Conservation (phyloP, 2,113 vertebrate species). For the Hystrix cristata region DNA sequence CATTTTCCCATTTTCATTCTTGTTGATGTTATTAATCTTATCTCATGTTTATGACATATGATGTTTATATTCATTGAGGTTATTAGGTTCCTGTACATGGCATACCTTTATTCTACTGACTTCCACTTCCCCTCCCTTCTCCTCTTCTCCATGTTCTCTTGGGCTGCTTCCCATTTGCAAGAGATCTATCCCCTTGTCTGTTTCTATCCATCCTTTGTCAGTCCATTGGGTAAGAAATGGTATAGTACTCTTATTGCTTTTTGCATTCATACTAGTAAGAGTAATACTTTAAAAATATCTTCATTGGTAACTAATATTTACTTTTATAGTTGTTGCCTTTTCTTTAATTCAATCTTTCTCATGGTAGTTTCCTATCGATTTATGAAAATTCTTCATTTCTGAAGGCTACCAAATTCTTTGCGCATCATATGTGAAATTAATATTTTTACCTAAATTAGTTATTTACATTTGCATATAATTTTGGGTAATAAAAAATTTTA, state of each 20-base stretch:
- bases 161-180: not conserved
- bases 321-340: not conserved
- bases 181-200: not conserved
- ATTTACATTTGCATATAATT: constrained; percentile 5
- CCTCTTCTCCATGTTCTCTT: not conserved
- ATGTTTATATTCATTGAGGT: not conserved
- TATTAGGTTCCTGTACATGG: not conserved
- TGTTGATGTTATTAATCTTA: not conserved
- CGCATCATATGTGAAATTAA: not conserved
- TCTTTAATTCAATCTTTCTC: not conserved
- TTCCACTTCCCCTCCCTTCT: not conserved
- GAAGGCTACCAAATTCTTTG: not conserved
- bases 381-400: not conserved
- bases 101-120: not conserved
- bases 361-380: constrained; percentile 27
- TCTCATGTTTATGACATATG: not conserved
- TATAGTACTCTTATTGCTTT: not conserved
- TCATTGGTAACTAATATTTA: not conserved
- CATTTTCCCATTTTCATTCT: not conserved
- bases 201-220: not conserved
- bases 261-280: not conserved
- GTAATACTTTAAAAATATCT: not conserved
- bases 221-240: not conserved
- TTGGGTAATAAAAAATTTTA: not conserved
- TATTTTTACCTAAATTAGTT: constrained; percentile 8